Evolutionary conservation across 2,888 invertebrate species (phyloP), one percentile per base, ranked within the genome.

Genomic region (Papilio gigon): DNA sequence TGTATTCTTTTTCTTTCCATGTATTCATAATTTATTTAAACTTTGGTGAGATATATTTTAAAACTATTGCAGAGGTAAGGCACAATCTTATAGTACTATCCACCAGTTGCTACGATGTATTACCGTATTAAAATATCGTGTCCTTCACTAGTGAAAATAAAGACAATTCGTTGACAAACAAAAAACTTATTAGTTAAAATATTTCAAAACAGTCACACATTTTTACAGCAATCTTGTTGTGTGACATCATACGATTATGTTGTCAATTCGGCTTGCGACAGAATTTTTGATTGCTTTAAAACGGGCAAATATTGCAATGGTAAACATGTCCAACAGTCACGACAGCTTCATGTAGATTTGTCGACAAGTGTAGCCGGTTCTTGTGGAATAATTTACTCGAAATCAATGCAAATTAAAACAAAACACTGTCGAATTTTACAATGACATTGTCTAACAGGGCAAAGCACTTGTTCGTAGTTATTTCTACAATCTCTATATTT

Each of bases 1-100:
- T 64, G 53, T 42, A 17, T 60, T 27, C 60, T 65, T 65, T 33
- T 27, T n/a, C 27, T 61, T 33, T n/a, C 35, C 6, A 3, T 30
- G 9, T 4, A 56, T 30, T 1, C 9, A 53, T 44, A 20, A 44
- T 9, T 27, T 30, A 53, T 27, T 8, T 27, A 27, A 9, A 44
- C 2, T 27, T n/a, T 20, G 6, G 27, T 27, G 11, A 8, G 12
- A 12, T 12, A 50, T 25, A 50, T 14, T 25, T 25, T 8, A 25
- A 4, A 14, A 17, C 8, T 44, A 44, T 44, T 20, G 20, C 2
- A 3, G 8, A 20, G 44, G 20, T 20, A 44, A 42, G n/a, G n/a
- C n/a, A 17, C 17, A 14, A 17, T 5, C 25, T 25, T 25, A 0
- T 2, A 44, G 8, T 20, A 14, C 20, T 17, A 44, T 20, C 8